Conservation (phyloP, 2,888 invertebrate genomes). For the Isotomurus palustris region DNA sequence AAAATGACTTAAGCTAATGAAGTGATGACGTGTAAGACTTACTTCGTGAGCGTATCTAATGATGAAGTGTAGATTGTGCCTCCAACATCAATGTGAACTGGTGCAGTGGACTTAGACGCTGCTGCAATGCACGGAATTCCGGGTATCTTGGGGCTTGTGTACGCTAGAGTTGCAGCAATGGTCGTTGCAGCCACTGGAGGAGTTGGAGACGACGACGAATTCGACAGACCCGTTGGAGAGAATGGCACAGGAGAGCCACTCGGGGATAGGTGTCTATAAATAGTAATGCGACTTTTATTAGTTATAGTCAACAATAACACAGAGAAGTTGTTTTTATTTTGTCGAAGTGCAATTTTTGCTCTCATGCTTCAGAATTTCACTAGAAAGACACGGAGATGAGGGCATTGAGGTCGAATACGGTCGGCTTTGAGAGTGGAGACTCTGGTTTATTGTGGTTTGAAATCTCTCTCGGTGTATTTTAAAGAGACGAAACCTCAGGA, state of each 20-base stretch:
- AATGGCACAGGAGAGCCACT: constrained; percentile 42
- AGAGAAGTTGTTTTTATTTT: no score
- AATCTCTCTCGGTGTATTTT: no score
- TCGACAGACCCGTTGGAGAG: constrained; percentile 44
- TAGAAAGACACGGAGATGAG: no score
- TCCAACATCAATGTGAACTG: constrained; percentile 96
- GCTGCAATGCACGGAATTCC: constrained; percentile 92
- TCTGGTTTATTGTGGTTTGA: no score
- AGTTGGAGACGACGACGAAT: constrained; percentile 44
- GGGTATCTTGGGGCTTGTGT: constrained; percentile 68
- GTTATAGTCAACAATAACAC: not conserved
- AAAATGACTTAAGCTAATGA: no score
- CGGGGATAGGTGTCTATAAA: constrained; percentile 41
- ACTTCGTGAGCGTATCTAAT: constrained; percentile 90
- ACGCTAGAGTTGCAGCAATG: constrained; percentile 51
- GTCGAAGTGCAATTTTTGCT: no score
- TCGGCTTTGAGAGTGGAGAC: no score
- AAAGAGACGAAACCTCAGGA: no score
- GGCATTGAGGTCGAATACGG: no score
- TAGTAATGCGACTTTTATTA: constrained; percentile 1
- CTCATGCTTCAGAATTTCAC: no score
- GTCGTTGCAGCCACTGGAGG: constrained; percentile 49
- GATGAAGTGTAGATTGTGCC: constrained; percentile 96
- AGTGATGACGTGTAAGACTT: constrained; percentile 56
- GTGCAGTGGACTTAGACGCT: constrained; percentile 86